Base-by-base conservation (phyloP, 2,888 invertebrate species). In the Cheilosia vernalis region DNA sequence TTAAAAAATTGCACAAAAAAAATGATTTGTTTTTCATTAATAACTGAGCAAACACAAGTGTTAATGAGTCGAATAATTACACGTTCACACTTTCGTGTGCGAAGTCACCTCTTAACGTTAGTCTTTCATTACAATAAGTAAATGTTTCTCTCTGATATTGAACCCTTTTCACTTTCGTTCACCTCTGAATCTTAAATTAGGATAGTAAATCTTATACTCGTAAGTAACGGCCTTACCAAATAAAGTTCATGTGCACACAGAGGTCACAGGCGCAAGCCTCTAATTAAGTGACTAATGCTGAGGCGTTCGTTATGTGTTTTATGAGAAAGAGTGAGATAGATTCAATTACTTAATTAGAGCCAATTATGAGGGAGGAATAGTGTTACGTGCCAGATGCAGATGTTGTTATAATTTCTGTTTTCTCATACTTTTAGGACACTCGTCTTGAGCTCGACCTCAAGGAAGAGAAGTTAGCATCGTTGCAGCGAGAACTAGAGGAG, bases 371-470 rank as follows among this genome's bases (percentile, higher is more conserved):
- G 55, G 27, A 33, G 44, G 60, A 51, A 9, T 0, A 30, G 9
- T 30, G 30, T 30, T 30, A 7, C 9, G 30, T 30, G 30, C 9
- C 30, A 9, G 30, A 27, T 27, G 21, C 30, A 15, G 6, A 44
- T 55, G 19, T 69, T 56, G 7, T 56, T 9, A 15, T 33, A 66
- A 15, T 19, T 49, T n/a, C 10, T 17, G 40, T 17, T 40, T 58
- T 47, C 7, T 0, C 17, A n/a, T 47, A 5, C n/a, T 40, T 55
- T 19, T 90, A 98, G 97, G 97, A 97, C 92, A 94, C 96, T 89
- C 95, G 96, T 89, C 93, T 98, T 89, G 98, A 98, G 91, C 93
- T 97, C 88, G 98, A 98, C 91, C 93, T 97, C 89, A 97, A 97
- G 92, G 96, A 97, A 89, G 98, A 98, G 92, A 96, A 97, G 90